Evolutionary conservation across 1,140 invertebrate genomes (phyloP), one percentile per base, ranked within the genome.

Genomic region (Leptinotarsa undecemlineata): DNA sequence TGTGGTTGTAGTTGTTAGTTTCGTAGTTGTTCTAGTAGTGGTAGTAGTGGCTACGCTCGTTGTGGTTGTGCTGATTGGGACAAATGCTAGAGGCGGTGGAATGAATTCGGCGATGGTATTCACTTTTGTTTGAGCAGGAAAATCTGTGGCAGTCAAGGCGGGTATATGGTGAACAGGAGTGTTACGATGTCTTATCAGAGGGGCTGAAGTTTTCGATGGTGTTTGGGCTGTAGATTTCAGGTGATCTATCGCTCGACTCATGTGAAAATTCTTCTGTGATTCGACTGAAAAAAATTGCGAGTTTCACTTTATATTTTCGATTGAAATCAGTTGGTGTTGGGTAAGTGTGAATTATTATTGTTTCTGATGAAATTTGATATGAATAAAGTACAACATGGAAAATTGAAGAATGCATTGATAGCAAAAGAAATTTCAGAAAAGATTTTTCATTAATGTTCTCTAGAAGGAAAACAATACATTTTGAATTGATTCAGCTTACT

Each of bases 261-360:
- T 90, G 85, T 96, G 94, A 85, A 94, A 96, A 84, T 95, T 93
- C 84, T 93, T 93, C 84, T 96, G 94, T 6, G 94, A 93, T 84
- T 96, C 94, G 77, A 95, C 95, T 96, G 86, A 51, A 33, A 23
- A 64, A 64, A 19, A 64, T 57, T 17, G 51, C 2, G 8, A 42
- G 33, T 42, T 42, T 42, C 8, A 42, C 33, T 42, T 42, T 8
- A 3, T 11, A 11, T 11, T 33, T 33, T 33, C 33, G 11, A 8
- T 11, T 42, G 8, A 8, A 42, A 42, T 42, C 8, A 42, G 33
- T 8, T 42, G 6, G 8, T 11, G 33, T 42, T 42, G 8, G 8
- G 33, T 42, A 3, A 11, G 33, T 2, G 8, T 42, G 11, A 1
- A 42, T 26, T 26, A 6, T 6, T 1, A 26, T 1, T 26, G 6